A percentile compares a stretch with the other conserved stretches of the same genome.
Conservation (phyloP, 2,888 invertebrate species). For the Andrena trimmerana region DNA sequence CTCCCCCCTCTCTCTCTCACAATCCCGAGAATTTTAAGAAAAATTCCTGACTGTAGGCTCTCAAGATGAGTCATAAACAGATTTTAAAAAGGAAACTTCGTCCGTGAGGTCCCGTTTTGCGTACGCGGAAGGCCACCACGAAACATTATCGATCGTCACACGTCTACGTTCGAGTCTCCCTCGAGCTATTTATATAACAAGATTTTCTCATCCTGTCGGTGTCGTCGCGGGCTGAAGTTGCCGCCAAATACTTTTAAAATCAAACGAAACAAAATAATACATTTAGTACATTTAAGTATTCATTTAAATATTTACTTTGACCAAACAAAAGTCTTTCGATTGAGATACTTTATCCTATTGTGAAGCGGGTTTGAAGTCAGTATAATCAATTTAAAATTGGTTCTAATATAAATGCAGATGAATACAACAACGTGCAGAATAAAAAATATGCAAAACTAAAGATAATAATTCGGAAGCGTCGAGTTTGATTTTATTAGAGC, state of each 20-base stretch:
- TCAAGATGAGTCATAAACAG: conserved; percentile 54
- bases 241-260: conserved; percentile 28
- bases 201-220: conserved; percentile 17
- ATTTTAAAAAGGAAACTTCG: conserved; percentile 56
- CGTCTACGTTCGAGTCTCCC: conserved; percentile 39
- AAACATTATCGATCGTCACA: conserved; percentile 64
- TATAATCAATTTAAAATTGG: too few species aligned
- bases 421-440: too few species aligned
- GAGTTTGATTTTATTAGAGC: too few species aligned
- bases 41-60: conserved; percentile 45
- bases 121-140: conserved; percentile 29
- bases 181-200: conserved; percentile 38
- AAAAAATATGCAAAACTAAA: too few species aligned
- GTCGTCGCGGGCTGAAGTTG: background rate
- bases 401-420: too few species aligned
- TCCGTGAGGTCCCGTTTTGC: conserved; percentile 53
- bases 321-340: too few species aligned
- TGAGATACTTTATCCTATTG: too few species aligned
- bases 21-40: conserved; percentile 63
- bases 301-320: background rate
- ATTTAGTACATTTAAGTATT: background rate
- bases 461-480: too few species aligned
- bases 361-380: too few species aligned
- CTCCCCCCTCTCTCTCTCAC: too few species aligned
- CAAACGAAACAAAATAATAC: background rate